Percentiles rank a stretch among this genome's conserved stretches.
Conservation (phyloP, 2,888 invertebrate species). For the Baccha elongata region DNA sequence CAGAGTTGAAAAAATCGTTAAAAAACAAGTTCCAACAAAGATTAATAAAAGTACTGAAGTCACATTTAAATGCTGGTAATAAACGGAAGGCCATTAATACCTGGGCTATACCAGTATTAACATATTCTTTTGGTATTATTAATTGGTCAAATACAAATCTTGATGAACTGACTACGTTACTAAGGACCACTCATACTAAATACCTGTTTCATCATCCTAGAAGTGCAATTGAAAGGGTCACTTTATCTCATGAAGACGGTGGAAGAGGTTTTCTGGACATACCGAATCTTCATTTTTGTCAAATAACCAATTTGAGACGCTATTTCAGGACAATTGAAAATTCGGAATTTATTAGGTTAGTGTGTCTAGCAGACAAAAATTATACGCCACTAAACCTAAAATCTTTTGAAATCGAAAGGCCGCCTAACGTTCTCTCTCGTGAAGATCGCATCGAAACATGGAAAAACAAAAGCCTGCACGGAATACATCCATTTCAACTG, state of each 20-base stretch:
- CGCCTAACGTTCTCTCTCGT: not conserved
- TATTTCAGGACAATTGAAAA: not conserved
- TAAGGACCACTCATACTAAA: not conserved
- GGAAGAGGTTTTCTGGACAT: not conserved
- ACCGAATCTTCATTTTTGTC: not conserved
- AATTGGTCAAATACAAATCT: constrained; percentile 1
- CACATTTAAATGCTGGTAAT: not conserved
- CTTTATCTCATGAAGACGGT: not conserved
- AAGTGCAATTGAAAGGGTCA: not conserved
- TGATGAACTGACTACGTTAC: not conserved
- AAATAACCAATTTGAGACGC: not conserved
- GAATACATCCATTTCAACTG: not conserved
- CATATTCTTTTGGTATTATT: constrained; percentile 1
- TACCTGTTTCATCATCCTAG: not conserved
- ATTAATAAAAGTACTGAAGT: not conserved
- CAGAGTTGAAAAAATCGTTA: not conserved
- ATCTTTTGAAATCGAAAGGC: not conserved
- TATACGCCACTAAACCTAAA: not conserved
- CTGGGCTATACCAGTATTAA: constrained; percentile 1
- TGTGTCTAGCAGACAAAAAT: not conserved
- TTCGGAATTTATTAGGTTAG: not conserved
- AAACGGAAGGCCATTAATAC: not conserved
- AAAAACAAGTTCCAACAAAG: not conserved
- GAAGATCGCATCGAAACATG: not conserved
- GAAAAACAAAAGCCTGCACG: not conserved